Evolutionary conservation across 2,797 vertebrate species (phyloP).

Genomic region (Cuculus canorus): DNA sequence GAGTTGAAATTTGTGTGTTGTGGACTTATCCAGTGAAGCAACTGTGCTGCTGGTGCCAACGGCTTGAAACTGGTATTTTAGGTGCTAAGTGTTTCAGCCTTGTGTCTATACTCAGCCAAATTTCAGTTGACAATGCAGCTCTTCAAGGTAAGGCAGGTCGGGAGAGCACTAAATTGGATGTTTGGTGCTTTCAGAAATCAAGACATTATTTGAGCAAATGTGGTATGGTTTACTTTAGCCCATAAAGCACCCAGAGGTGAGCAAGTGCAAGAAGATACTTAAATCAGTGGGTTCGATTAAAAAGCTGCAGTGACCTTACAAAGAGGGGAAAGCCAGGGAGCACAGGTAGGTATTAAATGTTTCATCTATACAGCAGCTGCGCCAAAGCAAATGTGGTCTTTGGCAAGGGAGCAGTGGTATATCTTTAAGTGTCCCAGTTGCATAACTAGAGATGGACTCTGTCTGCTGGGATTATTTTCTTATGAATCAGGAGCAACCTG

Average conservation of each 20-base stretch:
- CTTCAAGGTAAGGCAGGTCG: not conserved
- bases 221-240: not conserved
- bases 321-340: not conserved
- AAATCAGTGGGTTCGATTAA: not conserved
- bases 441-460: not conserved
- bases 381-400: not conserved
- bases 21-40: not conserved
- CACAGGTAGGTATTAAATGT: not conserved
- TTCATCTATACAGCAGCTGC: not conserved
- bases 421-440: not conserved
- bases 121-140: not conserved
- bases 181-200: not conserved
- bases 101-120: not conserved
- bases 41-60: not conserved
- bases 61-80: not conserved
- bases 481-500: not conserved
- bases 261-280: not conserved
- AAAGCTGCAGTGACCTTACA: not conserved
- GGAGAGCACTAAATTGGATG: not conserved
- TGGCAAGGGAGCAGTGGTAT: not conserved
- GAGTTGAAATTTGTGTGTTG: not conserved
- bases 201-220: not conserved
- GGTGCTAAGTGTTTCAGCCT: not conserved
- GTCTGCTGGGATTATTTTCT: not conserved
- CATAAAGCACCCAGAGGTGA: fast-evolving